Evolutionary conservation across 2,113 vertebrate species (phyloP).

Genomic region (Cairina moschata): DNA sequence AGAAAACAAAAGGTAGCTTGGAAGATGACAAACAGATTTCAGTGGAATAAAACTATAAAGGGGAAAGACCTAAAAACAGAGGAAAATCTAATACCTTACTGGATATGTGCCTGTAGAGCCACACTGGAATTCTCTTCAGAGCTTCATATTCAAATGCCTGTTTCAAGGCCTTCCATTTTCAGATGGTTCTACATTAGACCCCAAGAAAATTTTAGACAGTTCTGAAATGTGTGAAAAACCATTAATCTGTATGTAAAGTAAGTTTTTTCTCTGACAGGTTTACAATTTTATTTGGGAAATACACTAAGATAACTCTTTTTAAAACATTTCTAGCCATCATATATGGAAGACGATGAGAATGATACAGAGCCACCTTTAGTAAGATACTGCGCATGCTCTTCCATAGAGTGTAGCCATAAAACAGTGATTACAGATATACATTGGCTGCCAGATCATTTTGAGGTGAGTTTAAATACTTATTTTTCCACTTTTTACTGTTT

Average conservation of each 20-base stretch:
- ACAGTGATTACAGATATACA: conserved; percentile 85
- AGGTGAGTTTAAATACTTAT: conserved; percentile 77
- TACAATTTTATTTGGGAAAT: neutral
- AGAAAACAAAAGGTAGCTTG: neutral
- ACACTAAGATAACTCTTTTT: neutral
- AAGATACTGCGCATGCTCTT: conserved; percentile 82
- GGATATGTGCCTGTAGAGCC: neutral
- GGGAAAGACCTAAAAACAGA: neutral
- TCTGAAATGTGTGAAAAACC: neutral
- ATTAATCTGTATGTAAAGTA: neutral
- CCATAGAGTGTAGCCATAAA: conserved; percentile 81
- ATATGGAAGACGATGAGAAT: conserved; percentile 45
- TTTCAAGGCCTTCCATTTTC: neutral
- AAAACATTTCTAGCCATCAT: conserved; percentile 63
- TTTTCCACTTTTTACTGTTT: neutral
- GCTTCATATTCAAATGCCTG: neutral
- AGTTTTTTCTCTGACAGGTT: neutral
- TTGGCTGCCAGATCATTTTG: conserved; percentile 84
- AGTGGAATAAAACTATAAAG: neutral
- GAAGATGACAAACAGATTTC: neutral
- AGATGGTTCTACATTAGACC: neutral
- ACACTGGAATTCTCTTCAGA: neutral
- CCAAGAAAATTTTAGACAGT: neutral
- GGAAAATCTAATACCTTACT: neutral
- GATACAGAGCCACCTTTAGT: conserved; percentile 72